Evolutionary conservation across 2,113 vertebrate species (phyloP).

Genomic region (Castor canadensis): DNA sequence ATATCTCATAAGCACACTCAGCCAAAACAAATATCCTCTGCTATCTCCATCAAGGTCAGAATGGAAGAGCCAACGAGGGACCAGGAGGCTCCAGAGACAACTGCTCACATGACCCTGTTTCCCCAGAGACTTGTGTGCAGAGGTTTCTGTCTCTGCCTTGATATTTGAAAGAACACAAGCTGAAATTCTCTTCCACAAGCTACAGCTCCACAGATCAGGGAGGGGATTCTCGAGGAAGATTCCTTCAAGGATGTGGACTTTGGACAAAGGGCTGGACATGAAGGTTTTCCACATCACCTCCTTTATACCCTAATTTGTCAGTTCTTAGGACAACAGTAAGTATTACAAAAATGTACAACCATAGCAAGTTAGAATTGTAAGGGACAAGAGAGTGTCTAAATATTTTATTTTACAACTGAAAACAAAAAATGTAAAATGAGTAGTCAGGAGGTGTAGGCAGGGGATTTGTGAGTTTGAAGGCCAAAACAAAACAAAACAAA

Average conservation of each 20-base stretch:
- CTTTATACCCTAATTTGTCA: neutral
- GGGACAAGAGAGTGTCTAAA: neutral
- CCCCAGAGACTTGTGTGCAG: neutral
- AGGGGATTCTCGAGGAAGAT: neutral
- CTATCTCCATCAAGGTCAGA: neutral
- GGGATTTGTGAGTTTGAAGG: no score
- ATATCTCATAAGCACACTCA: neutral
- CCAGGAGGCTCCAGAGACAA: neutral
- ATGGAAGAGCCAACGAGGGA: neutral
- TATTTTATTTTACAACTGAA: neutral
- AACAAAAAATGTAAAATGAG: neutral
- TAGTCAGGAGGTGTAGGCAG: neutral
- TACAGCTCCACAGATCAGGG: rapidly evolving
- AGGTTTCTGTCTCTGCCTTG: neutral
- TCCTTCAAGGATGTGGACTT: neutral
- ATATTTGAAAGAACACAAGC: neutral
- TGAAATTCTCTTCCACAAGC: neutral
- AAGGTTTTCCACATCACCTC: neutral
- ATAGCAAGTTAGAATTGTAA: neutral
- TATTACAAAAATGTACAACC: neutral
- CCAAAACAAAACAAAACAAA: no score
- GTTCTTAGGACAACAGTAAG: neutral
- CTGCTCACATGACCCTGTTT: neutral
- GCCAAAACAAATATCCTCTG: neutral
- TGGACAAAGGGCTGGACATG: neutral